phyloP scores from a whole-genome alignment of 1,140 invertebrate genomes.

The Pogonomyrmex barbatus region DNA sequence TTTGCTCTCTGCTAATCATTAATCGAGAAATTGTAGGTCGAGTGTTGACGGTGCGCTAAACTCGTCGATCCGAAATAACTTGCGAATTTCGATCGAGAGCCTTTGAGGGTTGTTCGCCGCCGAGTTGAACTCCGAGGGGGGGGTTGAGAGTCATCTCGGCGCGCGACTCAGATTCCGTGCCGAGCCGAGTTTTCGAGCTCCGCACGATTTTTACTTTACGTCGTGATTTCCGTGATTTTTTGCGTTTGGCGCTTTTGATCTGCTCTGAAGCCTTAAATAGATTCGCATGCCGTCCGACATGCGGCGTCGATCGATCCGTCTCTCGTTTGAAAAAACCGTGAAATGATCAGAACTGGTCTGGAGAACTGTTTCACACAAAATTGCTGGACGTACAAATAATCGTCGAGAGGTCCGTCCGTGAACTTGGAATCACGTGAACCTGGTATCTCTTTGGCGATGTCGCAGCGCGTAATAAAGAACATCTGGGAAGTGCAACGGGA shows the following conservation, averaged over 20 bases:
- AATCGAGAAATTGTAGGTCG: background rate
- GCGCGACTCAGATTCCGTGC: background rate
- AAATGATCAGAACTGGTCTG: slow-evolving; percentile 31
- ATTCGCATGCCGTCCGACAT: slow-evolving; percentile 13
- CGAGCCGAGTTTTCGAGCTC: background rate
- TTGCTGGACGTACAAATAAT: background rate
- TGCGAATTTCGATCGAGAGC: slow-evolving; percentile 55
- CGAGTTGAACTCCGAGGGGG: background rate
- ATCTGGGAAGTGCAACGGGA: slow-evolving; percentile 23
- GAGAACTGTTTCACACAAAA: slow-evolving; percentile 13
- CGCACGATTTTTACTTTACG: slow-evolving; percentile 30
- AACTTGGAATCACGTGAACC: slow-evolving; percentile 23
- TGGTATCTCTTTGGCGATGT: slow-evolving; percentile 29
- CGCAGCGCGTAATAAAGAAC: slow-evolving; percentile 24
- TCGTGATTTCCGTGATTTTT: slow-evolving; percentile 25
- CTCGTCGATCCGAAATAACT: slow-evolving; percentile 58
- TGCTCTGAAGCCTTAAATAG: slow-evolving; percentile 32
- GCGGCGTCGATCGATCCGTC: slow-evolving; percentile 15
- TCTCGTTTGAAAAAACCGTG: slow-evolving; percentile 18
- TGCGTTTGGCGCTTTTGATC: slow-evolving; percentile 49
- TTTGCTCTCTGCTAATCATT: slow-evolving; percentile 19
- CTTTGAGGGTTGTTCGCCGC: background rate
- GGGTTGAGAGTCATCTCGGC: too few species aligned
- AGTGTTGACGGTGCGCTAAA: slow-evolving; percentile 26
- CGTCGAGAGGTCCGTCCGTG: background rate